Conservation (phyloP, 1,140 invertebrate species). For the Daktulosphaira vitifoliae region DNA sequence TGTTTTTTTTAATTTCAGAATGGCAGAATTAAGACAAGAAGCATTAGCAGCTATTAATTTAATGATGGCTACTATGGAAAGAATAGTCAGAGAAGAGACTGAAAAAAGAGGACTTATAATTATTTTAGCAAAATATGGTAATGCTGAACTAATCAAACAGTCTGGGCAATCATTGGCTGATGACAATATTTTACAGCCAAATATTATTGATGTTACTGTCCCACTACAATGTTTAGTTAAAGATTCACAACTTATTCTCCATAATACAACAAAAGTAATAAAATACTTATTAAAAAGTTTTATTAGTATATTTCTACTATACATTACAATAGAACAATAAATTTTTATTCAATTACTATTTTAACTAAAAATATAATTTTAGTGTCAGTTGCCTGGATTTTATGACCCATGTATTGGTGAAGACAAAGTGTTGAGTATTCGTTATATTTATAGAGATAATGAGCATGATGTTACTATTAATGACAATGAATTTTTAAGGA, state of each 20-base stretch:
- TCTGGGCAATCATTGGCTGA: conserved; percentile 1
- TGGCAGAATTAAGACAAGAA: conserved; percentile 70
- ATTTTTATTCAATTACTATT: not conserved
- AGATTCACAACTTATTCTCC: conserved; percentile 76
- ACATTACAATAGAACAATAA: not conserved
- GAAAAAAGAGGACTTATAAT: conserved; percentile 75
- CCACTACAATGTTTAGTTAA: conserved; percentile 88
- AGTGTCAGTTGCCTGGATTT: conserved; percentile 92
- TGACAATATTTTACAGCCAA: conserved; percentile 36
- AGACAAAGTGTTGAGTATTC: conserved; percentile 76
- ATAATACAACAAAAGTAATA: conserved; percentile 76
- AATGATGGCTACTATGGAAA: conserved; percentile 73
- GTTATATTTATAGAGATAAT: conserved; percentile 74
- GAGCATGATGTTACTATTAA: conserved; percentile 68
- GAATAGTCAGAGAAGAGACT: conserved; percentile 68
- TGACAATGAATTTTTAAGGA: conserved; percentile 66
- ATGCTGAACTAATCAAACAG: conserved; percentile 36
- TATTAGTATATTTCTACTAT: not conserved
- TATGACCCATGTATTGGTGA: conserved; percentile 93
- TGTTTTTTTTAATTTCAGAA: conserved; percentile 44
- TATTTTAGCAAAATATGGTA: conserved; percentile 71
- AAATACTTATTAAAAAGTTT: too few relatives aligned
- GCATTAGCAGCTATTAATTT: conserved; percentile 75
- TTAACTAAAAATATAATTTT: conserved; percentile 42
- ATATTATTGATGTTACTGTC: conserved; percentile 81